Evolutionary conservation across 1,140 invertebrate genomes (phyloP), one percentile per base, ranked within the genome.

Genomic region (Psix sp.): DNA sequence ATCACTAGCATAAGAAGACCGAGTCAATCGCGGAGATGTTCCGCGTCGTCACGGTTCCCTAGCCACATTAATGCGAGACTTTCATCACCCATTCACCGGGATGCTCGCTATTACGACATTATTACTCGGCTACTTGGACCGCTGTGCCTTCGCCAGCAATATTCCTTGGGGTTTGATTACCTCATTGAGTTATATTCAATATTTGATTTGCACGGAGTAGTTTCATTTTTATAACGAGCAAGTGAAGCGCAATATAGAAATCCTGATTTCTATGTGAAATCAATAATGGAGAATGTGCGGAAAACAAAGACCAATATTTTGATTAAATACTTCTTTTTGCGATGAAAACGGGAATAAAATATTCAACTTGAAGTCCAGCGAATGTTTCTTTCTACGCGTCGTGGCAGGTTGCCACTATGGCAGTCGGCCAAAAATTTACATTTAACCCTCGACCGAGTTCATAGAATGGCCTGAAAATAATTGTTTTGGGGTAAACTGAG

Each of bases 1-100:
- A 21, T 56, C 52, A 59, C 52, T 49, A 66, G 42, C 38, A 43
- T 40, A 68, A 72, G 62, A 76, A 66, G 66, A 67, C 49, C 71
- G 46, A 63, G 56, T 74, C 63, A n/a, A n/a, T n/a, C n/a, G n/a
- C n/a, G 56, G n/a, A 65, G 57, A 48, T 63, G 63, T 54, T 63
- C 13, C 46, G 49, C 57, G 39, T 57, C 68, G 74, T 72, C 67
- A 76, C 63, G 74, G 29, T 76, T 65, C 31, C 57, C 57, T 65
- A 57, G 63, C 51, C 42, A 68, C 62, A 43, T 51, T 76, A 57
- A 72, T 68, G 63, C 52, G 74, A 67, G 62, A 73, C 63, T 76
- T 72, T 76, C 67, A 76, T 72, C 67, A 68, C 60, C 67, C 62
- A 51, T 33, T 72, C 63, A 48, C 40, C 33, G 29, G 29, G 43